A percentile compares a stretch with the other conserved stretches of the same genome.
Conservation (phyloP, 30 jellyfish, hydroid and myxozoan species). For the Haliclystus octoradiatus region DNA sequence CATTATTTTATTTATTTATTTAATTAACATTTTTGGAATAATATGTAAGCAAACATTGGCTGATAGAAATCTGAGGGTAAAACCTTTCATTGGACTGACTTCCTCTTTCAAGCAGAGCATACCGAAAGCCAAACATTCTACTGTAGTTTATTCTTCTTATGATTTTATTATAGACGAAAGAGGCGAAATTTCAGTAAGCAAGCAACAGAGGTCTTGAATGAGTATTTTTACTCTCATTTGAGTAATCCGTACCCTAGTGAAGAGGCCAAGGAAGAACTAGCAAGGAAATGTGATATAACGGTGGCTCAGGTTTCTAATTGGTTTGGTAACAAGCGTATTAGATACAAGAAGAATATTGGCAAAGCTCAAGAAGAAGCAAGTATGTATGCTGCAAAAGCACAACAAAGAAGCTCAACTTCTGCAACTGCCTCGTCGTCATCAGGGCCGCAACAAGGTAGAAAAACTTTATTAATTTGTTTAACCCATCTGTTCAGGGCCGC, state of each 20-base stretch:
- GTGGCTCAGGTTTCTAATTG: conserved; percentile 97
- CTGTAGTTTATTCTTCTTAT: too few species aligned
- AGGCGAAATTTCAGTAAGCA: conserved; percentile 94
- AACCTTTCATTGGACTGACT: too few species aligned
- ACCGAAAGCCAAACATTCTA: too few species aligned
- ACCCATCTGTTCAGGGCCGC: too few species aligned
- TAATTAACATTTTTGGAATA: too few species aligned
- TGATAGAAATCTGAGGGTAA: too few species aligned
- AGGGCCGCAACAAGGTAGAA: conserved; percentile 1
- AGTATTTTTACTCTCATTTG: conserved; percentile 87
- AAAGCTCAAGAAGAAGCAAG: conserved; percentile 97
- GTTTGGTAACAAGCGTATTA: conserved; percentile 93
- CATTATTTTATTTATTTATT: too few species aligned
- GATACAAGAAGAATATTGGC: conserved; percentile 89
- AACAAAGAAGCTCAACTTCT: conserved; percentile 28
- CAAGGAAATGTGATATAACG: conserved; percentile 84
- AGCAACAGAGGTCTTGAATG: conserved; percentile 87
- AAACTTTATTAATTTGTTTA: too few species aligned
- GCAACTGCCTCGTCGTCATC: neutral
- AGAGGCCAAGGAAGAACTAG: conserved; percentile 87
- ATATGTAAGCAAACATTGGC: too few species aligned
- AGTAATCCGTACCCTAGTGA: conserved; percentile 97
- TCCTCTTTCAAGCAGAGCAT: too few species aligned
- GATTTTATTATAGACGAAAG: conserved; percentile 48
- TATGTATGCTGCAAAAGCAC: conserved; percentile 85